phyloP scores from a whole-genome alignment of 2,113 vertebrate genomes.

The Lontra canadensis region DNA sequence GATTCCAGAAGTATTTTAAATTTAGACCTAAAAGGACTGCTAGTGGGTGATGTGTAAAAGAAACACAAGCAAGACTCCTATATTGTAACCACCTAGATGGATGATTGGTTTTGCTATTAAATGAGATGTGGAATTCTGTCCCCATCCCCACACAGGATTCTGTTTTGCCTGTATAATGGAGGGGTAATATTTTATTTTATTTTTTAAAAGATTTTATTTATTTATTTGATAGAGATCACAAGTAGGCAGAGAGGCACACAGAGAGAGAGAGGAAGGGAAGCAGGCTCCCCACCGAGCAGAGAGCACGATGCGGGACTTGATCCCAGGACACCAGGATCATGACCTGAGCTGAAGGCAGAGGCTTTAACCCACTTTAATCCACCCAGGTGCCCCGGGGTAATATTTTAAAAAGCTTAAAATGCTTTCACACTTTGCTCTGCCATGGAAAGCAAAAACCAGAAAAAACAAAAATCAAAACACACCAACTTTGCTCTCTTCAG shows the following conservation, averaged over 20 bases:
- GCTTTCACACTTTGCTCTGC: not conserved
- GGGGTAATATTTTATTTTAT: not conserved
- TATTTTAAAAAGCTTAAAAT: constrained; percentile 18
- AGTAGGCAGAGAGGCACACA: too few relatives aligned
- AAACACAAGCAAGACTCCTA: not conserved
- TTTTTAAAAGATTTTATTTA: too few relatives aligned
- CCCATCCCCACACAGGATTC: not conserved
- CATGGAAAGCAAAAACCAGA: not conserved
- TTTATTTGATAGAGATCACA: too few relatives aligned
- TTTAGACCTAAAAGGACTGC: not conserved
- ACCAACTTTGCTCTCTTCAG: not conserved
- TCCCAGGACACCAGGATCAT: too few relatives aligned
- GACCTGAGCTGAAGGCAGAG: too few relatives aligned
- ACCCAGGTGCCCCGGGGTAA: too few relatives aligned
- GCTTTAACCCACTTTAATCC: too few relatives aligned
- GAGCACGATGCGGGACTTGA: too few relatives aligned
- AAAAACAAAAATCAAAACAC: not conserved
- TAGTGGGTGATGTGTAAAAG: not conserved
- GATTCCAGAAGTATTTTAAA: not conserved
- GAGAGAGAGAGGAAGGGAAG: too few relatives aligned
- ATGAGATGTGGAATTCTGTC: not conserved
- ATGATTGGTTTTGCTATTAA: not conserved
- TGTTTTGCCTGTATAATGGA: not conserved
- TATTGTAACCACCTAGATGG: not conserved
- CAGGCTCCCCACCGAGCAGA: too few relatives aligned